Conservation (phyloP, 2,797 vertebrate species). For the Hephaestus fuliginosus region DNA sequence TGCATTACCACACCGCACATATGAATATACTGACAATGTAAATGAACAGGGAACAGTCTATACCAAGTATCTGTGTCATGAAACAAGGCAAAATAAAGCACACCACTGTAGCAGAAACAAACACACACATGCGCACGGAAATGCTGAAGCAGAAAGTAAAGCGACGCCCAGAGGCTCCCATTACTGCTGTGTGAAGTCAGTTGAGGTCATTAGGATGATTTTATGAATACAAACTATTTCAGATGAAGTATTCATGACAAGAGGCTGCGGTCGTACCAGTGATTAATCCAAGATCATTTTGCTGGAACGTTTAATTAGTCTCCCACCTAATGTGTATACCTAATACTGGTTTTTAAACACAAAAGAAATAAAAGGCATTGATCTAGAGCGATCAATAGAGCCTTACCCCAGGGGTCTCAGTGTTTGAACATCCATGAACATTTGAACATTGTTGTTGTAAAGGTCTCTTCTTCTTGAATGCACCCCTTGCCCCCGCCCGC, state of each 20-base stretch:
- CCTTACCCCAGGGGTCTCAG: constrained; percentile 35
- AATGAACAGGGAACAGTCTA: not conserved
- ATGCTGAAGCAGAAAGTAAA: constrained; percentile 28
- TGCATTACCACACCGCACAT: not conserved
- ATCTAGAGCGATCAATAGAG: constrained; percentile 67
- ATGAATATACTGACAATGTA: not conserved
- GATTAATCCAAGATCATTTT: constrained; percentile 67
- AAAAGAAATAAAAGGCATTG: constrained; percentile 72
- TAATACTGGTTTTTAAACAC: constrained; percentile 66
- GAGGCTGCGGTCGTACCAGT: constrained; percentile 36
- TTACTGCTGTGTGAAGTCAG: constrained; percentile 61
- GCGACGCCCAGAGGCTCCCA: constrained; percentile 32
- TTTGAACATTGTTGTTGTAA: constrained; percentile 59
- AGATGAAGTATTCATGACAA: constrained; percentile 71
- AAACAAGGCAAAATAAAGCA: not conserved
- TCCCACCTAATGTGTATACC: constrained; percentile 35
- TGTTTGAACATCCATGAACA: constrained; percentile 65
- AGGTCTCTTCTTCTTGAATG: constrained; percentile 41
- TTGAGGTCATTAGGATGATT: constrained; percentile 69
- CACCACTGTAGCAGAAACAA: not conserved
- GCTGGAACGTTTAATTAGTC: constrained; percentile 69
- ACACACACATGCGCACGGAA: constrained; percentile 17
- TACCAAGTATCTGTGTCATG: not conserved
- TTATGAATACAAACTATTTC: constrained; percentile 70
- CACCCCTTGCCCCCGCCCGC: not conserved